These are phyloP conservation scores for Halictus quadricinctus DNA, from an alignment of 2,888 invertebrate species.

Conservation along the genomic window DNA sequence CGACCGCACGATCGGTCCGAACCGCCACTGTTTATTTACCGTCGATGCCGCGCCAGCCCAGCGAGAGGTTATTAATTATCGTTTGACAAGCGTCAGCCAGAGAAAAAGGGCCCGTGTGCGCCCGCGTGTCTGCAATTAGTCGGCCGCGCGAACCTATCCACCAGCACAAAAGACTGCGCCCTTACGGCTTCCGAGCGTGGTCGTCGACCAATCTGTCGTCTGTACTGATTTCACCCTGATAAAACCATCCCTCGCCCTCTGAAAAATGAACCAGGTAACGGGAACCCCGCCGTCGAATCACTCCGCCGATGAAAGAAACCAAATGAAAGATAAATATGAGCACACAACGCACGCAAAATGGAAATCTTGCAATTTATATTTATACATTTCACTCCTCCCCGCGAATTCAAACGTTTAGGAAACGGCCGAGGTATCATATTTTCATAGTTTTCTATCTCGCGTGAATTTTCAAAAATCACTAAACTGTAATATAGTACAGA, in stretches of 20 bases:
- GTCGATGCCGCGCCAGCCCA: conserved; percentile 48
- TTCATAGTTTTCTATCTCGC: not conserved
- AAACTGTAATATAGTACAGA: not conserved
- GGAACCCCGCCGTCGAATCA: not conserved
- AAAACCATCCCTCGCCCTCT: not conserved
- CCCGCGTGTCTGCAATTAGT: conserved; percentile 58
- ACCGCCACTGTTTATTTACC: conserved; percentile 65
- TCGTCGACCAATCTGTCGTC: conserved; percentile 22
- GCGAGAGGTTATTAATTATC: conserved; percentile 73
- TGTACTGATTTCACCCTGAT: not conserved
- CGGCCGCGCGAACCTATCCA: conserved; percentile 33
- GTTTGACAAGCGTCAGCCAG: conserved; percentile 68
- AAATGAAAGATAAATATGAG: conserved; percentile 4
- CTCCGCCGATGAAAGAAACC: not conserved
- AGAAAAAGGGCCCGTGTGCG: conserved; percentile 45
- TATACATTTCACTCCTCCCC: not conserved
- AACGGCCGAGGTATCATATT: not conserved
- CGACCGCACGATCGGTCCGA: conserved; percentile 47
- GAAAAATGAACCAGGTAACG: conserved; percentile 24
- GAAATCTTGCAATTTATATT: not conserved
- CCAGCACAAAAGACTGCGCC: conserved; percentile 38
- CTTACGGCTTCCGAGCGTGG: conserved; percentile 28
- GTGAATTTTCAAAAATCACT: not conserved
- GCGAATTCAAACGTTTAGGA: not conserved
- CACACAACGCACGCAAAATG: not conserved